phyloP scores from a whole-genome alignment of 2,797 vertebrate species.

The Catostomus latipinnis region DNA sequence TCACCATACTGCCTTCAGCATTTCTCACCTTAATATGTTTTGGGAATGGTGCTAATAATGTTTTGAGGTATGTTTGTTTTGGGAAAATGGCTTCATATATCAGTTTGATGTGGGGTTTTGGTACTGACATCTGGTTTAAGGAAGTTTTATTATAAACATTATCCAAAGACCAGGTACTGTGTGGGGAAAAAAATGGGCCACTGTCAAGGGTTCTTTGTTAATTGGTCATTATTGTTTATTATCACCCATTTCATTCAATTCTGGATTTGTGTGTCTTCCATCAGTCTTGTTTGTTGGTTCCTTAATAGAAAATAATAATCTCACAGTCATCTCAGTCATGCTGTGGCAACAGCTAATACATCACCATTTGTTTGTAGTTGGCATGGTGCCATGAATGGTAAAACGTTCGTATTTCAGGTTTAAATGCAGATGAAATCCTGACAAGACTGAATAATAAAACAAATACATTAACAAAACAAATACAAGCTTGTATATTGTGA shows the following conservation, averaged over 20 bases:
- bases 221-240: conserved; percentile 58
- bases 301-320: conserved; percentile 39
- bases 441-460: background rate
- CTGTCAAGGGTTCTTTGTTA: conserved; percentile 50
- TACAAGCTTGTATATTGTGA: background rate
- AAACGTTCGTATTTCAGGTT: conserved; percentile 10
- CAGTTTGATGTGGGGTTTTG: conserved; percentile 76
- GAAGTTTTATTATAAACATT: conserved; percentile 68
- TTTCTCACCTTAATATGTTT: conserved; percentile 78
- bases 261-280: conserved; percentile 14
- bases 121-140: conserved; percentile 67
- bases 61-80: conserved; percentile 84
- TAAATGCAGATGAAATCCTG: background rate
- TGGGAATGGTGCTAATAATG: conserved; percentile 83
- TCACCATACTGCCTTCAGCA: conserved; percentile 78
- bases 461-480: background rate
- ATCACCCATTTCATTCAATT: conserved; percentile 52
- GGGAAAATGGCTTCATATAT: conserved; percentile 84
- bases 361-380: conserved; percentile 46
- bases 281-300: conserved; percentile 37
- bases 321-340: conserved; percentile 41
- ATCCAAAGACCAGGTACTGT: conserved; percentile 47
- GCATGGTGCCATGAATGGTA: conserved; percentile 19
- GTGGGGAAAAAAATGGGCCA: background rate
- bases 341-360: conserved; percentile 45